Percentiles rank a stretch among this genome's conserved stretches.
These are phyloP conservation scores for Andrena chrysosceles DNA, from an alignment of 2,888 invertebrate species.

Conservation along the genomic window DNA sequence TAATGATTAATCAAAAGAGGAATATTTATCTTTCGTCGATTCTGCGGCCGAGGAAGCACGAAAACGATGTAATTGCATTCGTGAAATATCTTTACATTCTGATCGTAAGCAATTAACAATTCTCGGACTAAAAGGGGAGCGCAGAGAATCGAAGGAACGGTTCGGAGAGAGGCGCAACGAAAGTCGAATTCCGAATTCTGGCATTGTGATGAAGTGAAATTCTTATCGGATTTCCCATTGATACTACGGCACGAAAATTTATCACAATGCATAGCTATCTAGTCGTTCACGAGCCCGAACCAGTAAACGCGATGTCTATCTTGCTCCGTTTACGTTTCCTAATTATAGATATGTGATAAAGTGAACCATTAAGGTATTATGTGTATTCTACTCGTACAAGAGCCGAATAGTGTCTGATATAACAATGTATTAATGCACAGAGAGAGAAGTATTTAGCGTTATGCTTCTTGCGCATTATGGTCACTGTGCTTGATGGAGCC, in stretches of 20 bases:
- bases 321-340: background rate
- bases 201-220: slow-evolving; percentile 18
- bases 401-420: slow-evolving; percentile 8
- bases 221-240: slow-evolving; percentile 16
- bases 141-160: background rate
- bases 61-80: slow-evolving; percentile 26
- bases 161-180: background rate
- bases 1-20: slow-evolving; percentile 8
- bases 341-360: slow-evolving; percentile 41
- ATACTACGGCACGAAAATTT: slow-evolving; percentile 30
- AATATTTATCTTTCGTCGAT: slow-evolving; percentile 22
- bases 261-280: slow-evolving; percentile 43
- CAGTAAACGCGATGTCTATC: slow-evolving; percentile 22
- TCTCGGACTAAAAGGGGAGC: background rate
- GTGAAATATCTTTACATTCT: slow-evolving; percentile 20
- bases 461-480: slow-evolving; percentile 29
- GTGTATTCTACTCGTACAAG: slow-evolving; percentile 1
- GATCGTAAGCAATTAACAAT: slow-evolving; percentile 3
- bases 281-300: slow-evolving; percentile 13
- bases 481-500: slow-evolving; percentile 13
- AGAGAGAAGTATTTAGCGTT: slow-evolving; percentile 17
- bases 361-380: slow-evolving; percentile 27
- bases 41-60: slow-evolving; percentile 3
- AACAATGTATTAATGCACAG: slow-evolving; percentile 20
- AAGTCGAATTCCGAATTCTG: background rate